A percentile compares a stretch with the other conserved stretches of the same genome.
Evolutionary conservation across 2,113 vertebrate genomes (phyloP).

Genomic region (Elgaria multicarinata): DNA sequence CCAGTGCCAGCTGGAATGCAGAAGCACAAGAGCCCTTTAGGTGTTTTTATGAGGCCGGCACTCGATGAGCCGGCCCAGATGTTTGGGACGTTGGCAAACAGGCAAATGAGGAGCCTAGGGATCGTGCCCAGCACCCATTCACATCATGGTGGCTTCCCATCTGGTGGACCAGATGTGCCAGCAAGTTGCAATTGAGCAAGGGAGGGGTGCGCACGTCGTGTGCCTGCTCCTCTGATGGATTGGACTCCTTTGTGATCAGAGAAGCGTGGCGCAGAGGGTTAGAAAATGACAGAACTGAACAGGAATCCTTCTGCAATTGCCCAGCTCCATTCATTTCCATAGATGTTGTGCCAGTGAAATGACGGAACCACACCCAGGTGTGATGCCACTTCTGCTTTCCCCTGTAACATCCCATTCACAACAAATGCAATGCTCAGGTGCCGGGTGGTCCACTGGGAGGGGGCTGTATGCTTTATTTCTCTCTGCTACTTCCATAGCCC

Average conservation of each 20-base stretch:
- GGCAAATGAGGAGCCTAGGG: conserved; percentile 47
- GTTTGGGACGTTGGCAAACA: conserved; percentile 48
- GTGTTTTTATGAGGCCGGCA: conserved; percentile 34
- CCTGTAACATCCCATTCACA: background rate
- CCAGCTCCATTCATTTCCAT: background rate
- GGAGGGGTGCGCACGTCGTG: background rate
- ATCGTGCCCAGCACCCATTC: conserved; percentile 14
- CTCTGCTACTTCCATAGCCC: background rate
- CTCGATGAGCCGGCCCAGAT: conserved; percentile 44
- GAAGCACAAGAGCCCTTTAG: conserved; percentile 42
- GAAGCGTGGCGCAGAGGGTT: background rate
- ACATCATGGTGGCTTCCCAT: conserved; percentile 35
- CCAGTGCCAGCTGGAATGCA: conserved; percentile 39
- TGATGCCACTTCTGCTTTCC: background rate
- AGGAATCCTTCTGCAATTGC: background rate
- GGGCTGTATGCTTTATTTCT: background rate
- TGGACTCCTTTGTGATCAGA: conserved; percentile 10
- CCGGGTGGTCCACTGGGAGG: background rate
- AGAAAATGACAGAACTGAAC: background rate
- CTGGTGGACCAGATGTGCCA: conserved; percentile 58
- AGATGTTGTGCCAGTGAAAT: background rate
- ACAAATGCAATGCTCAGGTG: background rate
- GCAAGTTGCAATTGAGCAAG: conserved; percentile 14
- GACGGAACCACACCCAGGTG: background rate
- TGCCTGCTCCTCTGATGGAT: background rate